Percentiles rank a stretch among this genome's conserved stretches.
Evolutionary conservation across 2,888 invertebrate species (phyloP).

Genomic region (Spatulosminthurus flaviceps): DNA sequence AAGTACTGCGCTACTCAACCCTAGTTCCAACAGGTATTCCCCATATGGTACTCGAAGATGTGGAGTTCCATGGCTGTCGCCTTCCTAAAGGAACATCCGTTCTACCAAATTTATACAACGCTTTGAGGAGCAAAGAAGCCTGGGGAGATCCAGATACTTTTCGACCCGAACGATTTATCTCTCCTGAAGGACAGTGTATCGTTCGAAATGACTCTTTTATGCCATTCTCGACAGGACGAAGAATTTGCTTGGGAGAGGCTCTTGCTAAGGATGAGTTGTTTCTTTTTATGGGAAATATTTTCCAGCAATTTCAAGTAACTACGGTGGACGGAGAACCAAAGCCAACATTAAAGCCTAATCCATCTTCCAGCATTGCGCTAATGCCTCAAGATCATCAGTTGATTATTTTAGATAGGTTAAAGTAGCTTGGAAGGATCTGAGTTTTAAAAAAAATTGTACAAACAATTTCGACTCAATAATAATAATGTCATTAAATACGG

Average conservation of each 20-base stretch:
- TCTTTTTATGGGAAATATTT: not conserved
- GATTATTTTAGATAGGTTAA: too few relatives aligned
- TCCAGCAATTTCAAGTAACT: not conserved
- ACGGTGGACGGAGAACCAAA: constrained; percentile 37
- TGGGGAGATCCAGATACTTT: constrained; percentile 25
- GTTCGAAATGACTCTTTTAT: not conserved
- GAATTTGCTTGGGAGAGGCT: not conserved
- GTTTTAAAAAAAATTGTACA: too few relatives aligned
- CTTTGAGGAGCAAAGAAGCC: not conserved
- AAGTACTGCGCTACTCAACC: constrained; percentile 43
- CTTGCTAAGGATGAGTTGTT: constrained; percentile 6
- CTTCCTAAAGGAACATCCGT: constrained; percentile 1
- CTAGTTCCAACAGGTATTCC: constrained; percentile 30
- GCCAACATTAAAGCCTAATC: too few relatives aligned
- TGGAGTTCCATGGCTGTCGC: not conserved
- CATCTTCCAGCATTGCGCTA: too few relatives aligned
- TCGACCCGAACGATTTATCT: not conserved
- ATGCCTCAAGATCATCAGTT: too few relatives aligned
- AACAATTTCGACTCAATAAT: too few relatives aligned
- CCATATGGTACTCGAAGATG: not conserved
- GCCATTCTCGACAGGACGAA: not conserved
- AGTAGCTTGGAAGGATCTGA: too few relatives aligned
- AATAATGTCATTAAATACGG: too few relatives aligned
- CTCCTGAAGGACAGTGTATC: not conserved
- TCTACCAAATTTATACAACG: not conserved